Conservation (phyloP, 1,140 invertebrate genomes). For the Penaeus indicus region DNA sequence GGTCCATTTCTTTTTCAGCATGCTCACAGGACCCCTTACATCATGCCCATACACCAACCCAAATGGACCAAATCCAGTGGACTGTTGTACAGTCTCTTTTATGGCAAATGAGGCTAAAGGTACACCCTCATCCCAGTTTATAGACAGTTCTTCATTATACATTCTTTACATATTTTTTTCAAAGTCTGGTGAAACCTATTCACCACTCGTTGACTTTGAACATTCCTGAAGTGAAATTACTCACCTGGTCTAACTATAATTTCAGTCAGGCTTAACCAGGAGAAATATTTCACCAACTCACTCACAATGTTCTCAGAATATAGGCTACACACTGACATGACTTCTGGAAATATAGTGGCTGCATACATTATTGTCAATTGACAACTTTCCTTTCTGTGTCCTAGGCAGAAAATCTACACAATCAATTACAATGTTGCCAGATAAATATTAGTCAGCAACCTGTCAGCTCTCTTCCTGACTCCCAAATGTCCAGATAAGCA, state of each 20-base stretch:
- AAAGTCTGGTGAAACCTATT: conserved; percentile 38
- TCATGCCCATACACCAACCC: too few species aligned
- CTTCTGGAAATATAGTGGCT: too few species aligned
- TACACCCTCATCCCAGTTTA: conserved; percentile 31
- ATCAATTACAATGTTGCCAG: too few species aligned
- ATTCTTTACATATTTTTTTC: conserved; percentile 32
- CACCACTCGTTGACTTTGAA: conserved; percentile 11
- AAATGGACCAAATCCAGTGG: conserved; percentile 25
- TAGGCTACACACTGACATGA: too few species aligned
- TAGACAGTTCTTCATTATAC: conserved; percentile 20
- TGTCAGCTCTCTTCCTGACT: not conserved
- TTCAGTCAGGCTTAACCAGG: conserved; percentile 16
- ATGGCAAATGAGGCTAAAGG: conserved; percentile 21
- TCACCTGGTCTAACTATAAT: conserved; percentile 22
- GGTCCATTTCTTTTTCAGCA: too few species aligned
- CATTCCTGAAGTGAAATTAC: conserved; percentile 27
- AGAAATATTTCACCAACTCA: conserved; percentile 34
- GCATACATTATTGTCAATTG: too few species aligned
- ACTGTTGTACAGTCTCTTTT: conserved; percentile 21
- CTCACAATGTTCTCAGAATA: conserved; percentile 26
- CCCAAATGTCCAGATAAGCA: too few species aligned
- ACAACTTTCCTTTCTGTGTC: conserved; percentile 6
- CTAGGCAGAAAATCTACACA: too few species aligned
- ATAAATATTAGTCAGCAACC: too few species aligned
- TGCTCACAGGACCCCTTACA: too few species aligned